These are phyloP conservation scores for Orchesellides sinensis DNA, from an alignment of 2,888 invertebrate genomes.

Conservation along the genomic window DNA sequence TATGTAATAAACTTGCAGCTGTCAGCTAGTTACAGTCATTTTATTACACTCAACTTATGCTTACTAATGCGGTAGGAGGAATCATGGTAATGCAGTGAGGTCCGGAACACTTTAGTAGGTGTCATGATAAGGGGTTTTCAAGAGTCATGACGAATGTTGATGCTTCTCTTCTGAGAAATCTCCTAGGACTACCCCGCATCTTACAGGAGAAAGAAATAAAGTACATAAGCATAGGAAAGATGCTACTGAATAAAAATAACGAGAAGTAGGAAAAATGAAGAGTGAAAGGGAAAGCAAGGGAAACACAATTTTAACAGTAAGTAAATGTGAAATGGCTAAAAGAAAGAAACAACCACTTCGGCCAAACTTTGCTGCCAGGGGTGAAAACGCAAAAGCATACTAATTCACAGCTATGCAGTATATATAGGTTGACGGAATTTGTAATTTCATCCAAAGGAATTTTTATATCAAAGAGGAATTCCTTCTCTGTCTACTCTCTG, in stretches of 20 bases:
- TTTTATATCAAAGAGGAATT: too few relatives aligned
- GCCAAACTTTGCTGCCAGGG: too few relatives aligned
- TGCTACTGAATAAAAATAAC: background rate
- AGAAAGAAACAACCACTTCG: too few relatives aligned
- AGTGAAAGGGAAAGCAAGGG: background rate
- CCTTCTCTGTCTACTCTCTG: too few relatives aligned
- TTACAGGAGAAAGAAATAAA: conserved; percentile 32
- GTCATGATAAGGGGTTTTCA: conserved; percentile 64
- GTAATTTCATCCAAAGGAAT: too few relatives aligned
- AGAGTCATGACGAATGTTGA: conserved; percentile 66
- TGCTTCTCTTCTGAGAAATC: conserved; percentile 60
- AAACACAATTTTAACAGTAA: background rate
- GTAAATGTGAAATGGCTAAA: too few relatives aligned
- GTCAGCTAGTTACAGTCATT: conserved; percentile 67
- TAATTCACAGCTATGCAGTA: too few relatives aligned
- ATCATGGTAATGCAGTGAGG: conserved; percentile 56
- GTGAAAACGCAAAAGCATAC: too few relatives aligned
- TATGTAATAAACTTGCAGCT: conserved; percentile 66
- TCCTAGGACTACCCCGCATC: conserved; percentile 55
- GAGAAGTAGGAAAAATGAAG: background rate
- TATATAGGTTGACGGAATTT: too few relatives aligned
- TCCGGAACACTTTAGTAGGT: conserved; percentile 61
- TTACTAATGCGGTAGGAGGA: conserved; percentile 60
- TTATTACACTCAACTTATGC: conserved; percentile 67
- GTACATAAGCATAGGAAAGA: conserved; percentile 6